Evolutionary conservation across 2,888 invertebrate species (phyloP).

Genomic region (Synanthedon vespiformis): DNA sequence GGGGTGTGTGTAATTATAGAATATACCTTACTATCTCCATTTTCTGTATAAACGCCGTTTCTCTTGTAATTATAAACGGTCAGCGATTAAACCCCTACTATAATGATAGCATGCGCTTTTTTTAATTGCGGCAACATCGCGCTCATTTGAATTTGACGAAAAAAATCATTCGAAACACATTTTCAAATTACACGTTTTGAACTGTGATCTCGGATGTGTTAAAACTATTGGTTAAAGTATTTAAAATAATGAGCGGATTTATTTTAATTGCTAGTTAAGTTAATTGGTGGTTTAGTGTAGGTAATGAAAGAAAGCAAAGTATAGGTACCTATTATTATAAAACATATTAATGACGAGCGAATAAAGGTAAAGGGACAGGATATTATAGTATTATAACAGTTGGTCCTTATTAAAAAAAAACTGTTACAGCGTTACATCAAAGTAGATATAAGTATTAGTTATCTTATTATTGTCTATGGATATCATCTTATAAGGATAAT

Average conservation of each 20-base stretch:
- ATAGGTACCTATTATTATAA: too few relatives aligned
- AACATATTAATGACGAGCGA: too few relatives aligned
- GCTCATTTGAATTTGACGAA: conserved; percentile 7
- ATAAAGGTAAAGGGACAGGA: too few relatives aligned
- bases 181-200: neutral
- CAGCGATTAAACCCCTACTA: conserved; percentile 29
- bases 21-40: conserved; percentile 23
- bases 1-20: conserved; percentile 24
- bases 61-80: conserved; percentile 35
- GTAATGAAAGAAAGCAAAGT: too few relatives aligned
- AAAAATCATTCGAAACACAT: neutral
- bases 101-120: conserved; percentile 44
- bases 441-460: too few relatives aligned
- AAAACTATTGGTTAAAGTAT: neutral
- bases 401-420: too few relatives aligned
- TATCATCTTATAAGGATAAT: too few relatives aligned
- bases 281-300: neutral
- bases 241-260: too few relatives aligned
- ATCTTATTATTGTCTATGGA: too few relatives aligned
- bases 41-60: conserved; percentile 22
- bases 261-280: too few relatives aligned
- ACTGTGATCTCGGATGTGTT: neutral
- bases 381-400: too few relatives aligned
- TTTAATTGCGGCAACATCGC: conserved; percentile 35
- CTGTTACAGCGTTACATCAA: too few relatives aligned